phyloP scores from a whole-genome alignment of 2,797 vertebrate species.

The Peromyscus attwateri region DNA sequence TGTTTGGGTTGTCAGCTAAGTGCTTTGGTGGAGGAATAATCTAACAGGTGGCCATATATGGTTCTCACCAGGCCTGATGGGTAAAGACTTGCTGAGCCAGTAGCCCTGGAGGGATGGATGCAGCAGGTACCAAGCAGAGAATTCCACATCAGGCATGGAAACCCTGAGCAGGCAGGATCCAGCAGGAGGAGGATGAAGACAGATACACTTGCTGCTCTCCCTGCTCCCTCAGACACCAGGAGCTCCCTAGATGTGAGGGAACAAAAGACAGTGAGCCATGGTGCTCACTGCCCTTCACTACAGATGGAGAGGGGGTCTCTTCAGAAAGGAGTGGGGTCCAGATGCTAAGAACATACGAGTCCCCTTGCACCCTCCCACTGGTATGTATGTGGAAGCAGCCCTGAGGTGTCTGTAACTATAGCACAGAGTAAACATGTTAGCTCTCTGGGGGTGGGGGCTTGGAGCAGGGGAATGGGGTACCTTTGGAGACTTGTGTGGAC shows the following conservation, averaged over 20 bases:
- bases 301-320: conserved; percentile 33
- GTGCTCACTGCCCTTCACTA: neutral
- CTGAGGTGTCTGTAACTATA: neutral
- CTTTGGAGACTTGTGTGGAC: accelerated
- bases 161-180: neutral
- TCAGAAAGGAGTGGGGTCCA: neutral
- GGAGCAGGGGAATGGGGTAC: neutral
- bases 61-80: neutral
- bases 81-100: neutral
- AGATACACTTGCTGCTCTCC: neutral
- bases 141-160: neutral
- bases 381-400: neutral
- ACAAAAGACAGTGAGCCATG: accelerated
- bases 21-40: neutral
- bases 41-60: accelerated
- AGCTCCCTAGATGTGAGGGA: neutral
- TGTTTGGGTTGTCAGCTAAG: accelerated
- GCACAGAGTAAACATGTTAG: neutral
- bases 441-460: neutral
- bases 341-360: accelerated
- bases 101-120: neutral
- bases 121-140: neutral
- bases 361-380: neutral
- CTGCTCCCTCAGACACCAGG: accelerated
- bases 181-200: neutral